Evolutionary conservation across 2,888 invertebrate genomes (phyloP).

Genomic region (Cynaeus angustus): DNA sequence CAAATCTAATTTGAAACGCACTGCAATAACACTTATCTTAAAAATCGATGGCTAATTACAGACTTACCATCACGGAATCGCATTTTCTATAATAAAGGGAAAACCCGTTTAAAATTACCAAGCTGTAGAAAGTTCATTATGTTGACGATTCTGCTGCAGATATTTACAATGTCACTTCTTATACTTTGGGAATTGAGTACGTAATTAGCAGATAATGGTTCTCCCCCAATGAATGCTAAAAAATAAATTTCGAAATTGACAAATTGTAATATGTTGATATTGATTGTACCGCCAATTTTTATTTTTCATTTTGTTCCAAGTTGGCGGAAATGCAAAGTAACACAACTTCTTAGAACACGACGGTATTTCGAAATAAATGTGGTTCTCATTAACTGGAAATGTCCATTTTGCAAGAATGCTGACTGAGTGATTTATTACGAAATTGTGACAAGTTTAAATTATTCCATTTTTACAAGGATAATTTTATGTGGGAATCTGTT

Average conservation of each 20-base stretch:
- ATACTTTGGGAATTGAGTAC: not conserved
- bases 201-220: not conserved
- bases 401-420: conserved; percentile 58
- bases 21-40: not conserved
- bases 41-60: not conserved
- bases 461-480: conserved; percentile 31
- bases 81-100: conserved; percentile 30
- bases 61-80: not conserved
- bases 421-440: conserved; percentile 57
- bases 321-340: not conserved
- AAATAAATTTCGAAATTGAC: too few species aligned
- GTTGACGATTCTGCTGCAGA: not conserved
- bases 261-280: too few species aligned
- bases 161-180: conserved; percentile 26
- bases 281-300: too few species aligned
- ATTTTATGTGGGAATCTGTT: conserved; percentile 31
- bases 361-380: conserved; percentile 52
- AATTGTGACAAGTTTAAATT: conserved; percentile 54
- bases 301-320: too few species aligned
- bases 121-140: conserved; percentile 38
- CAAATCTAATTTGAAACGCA: not conserved
- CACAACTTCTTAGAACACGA: conserved; percentile 13
- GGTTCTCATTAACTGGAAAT: conserved; percentile 57
- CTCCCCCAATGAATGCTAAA: too few species aligned
- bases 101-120: conserved; percentile 31